Base-by-base conservation (phyloP, 1,140 invertebrate genomes). In the Spodoptera litura region DNA sequence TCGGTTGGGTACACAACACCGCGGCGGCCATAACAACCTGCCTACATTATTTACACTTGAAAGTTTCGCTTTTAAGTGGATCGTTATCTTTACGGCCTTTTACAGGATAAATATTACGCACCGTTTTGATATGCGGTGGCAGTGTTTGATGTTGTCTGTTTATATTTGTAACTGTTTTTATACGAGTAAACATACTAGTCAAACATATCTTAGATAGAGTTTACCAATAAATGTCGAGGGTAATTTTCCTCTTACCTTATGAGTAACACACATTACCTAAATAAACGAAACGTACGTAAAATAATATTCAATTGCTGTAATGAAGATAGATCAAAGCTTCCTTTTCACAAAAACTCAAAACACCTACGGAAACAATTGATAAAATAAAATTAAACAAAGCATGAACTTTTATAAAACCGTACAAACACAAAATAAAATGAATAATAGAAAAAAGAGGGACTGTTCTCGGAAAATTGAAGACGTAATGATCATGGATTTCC, bases 401-500 rank as follows among this genome's bases (percentile, higher is more conserved):
- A 20, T 20, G 20, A 56, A 56, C 55, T 55, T 55, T 55, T 20
- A 56, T 56, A 56, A 15, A 56, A 56, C 9, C 55, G 9, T 25
- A 20, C 4, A 15, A 55, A 6, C 3, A 20, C 55, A 9, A 11
- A 49, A 15, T 49, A 25, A 12, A 5, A 66, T 6, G 8, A 49
- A 66, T 5, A 66, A 49, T 20, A 20, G 61, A 49, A 61, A 61
- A 66, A 49, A 31, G 31, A 66, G 38, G 8, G 9, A n/a, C 51
- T 3, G n/a, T 15, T 66, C 38, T 66, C 38, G 38, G 62, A 66
- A 66, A 66, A 66, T 49, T 44, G 38, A 66, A 66, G 62, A 10
- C 62, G 49, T 66, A 61, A 49, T 66, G 62, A 66, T 66, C 62
- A 66, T 49, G 62, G n/a, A 49, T 66, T 66, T 20, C 62, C 62